These are phyloP conservation scores for Bagarius yarrelli DNA, from an alignment of 2,113 vertebrate genomes.

Conservation along the genomic window DNA sequence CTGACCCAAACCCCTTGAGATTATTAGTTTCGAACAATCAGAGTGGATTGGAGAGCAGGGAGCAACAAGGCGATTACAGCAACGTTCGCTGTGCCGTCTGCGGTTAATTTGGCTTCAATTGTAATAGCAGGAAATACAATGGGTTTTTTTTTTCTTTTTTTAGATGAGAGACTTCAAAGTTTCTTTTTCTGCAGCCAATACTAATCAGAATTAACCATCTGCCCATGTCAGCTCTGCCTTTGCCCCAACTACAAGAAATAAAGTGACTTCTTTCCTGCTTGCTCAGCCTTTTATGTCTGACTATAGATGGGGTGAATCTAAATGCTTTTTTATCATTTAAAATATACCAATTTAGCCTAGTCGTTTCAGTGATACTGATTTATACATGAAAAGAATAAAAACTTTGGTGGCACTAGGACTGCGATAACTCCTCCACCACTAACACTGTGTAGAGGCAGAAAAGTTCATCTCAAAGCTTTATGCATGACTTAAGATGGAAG, in stretches of 20 bases:
- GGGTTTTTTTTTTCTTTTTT: neutral
- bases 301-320: neutral
- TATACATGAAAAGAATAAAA: neutral
- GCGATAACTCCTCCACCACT: neutral
- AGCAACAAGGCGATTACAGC: neutral
- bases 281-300: neutral
- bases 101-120: slow-evolving; percentile 1
- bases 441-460: neutral
- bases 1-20: neutral
- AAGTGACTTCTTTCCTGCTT: neutral
- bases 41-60: neutral
- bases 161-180: neutral
- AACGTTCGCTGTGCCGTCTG: neutral
- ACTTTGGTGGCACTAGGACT: neutral
- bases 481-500: neutral
- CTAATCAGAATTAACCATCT: slow-evolving; percentile 2
- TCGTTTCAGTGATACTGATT: neutral
- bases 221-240: neutral
- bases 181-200: slow-evolving; percentile 16
- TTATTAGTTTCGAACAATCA: slow-evolving; percentile 2
- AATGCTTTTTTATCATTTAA: neutral
- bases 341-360: neutral
- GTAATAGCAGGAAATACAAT: neutral
- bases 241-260: neutral
- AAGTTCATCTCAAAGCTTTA: neutral